Conservation (phyloP, 2,888 invertebrate genomes). For the Autographa pulchrina region DNA sequence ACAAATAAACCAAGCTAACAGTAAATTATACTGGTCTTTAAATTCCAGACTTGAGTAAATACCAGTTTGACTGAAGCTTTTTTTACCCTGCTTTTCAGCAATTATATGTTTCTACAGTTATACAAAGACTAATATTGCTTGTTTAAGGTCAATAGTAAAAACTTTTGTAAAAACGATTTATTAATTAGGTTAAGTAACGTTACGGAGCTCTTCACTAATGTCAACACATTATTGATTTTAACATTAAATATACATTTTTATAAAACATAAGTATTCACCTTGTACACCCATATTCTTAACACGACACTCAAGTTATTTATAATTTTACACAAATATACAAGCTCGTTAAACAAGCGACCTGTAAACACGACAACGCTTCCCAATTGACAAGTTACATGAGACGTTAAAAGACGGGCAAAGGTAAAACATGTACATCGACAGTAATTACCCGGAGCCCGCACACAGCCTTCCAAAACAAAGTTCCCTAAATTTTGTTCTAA, state of each 20-base stretch:
- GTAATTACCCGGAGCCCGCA: slow-evolving; percentile 70
- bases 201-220: too few relatives aligned
- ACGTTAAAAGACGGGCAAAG: slow-evolving; percentile 56
- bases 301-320: not conserved
- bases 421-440: slow-evolving; percentile 60
- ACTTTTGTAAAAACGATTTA: too few relatives aligned
- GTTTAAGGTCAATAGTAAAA: too few relatives aligned
- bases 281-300: not conserved
- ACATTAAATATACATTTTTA: too few relatives aligned
- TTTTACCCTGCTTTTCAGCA: not conserved
- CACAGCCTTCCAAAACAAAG: slow-evolving; percentile 67
- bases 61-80: not conserved
- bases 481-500: slow-evolving; percentile 68
- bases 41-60: slow-evolving; percentile 3
- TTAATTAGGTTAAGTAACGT: too few relatives aligned
- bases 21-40: slow-evolving; percentile 6
- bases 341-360: not conserved
- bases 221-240: too few relatives aligned
- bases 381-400: slow-evolving; percentile 51
- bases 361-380: slow-evolving; percentile 44
- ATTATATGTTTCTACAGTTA: not conserved
- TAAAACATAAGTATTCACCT: not conserved
- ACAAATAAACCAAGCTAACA: slow-evolving; percentile 23
- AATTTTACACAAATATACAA: not conserved
- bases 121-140: not conserved